These are phyloP conservation scores for Limnodromus scolopaceus DNA, from an alignment of 2,797 vertebrate species.

Conservation along the genomic window DNA sequence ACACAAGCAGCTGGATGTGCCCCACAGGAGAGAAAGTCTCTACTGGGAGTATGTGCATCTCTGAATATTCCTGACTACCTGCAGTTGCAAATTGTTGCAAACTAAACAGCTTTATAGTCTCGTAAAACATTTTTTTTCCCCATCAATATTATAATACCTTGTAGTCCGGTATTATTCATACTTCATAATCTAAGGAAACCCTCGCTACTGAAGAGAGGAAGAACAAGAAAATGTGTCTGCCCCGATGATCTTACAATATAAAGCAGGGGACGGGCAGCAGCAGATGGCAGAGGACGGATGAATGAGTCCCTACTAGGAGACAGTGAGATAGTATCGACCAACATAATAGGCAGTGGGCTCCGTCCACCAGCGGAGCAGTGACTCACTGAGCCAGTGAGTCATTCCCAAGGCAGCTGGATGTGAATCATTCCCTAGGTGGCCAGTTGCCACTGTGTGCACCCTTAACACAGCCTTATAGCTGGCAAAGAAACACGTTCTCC, in stretches of 20 bases:
- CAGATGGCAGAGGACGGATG: conserved; percentile 26
- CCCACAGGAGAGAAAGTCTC: fast-evolving
- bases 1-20: not conserved
- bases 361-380: conserved; percentile 11
- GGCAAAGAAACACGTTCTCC: not conserved
- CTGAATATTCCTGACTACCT: not conserved
- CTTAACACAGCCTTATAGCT: not conserved
- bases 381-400: conserved; percentile 45
- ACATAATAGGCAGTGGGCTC: conserved; percentile 13
- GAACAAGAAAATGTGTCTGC: not conserved
- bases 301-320: conserved; percentile 40
- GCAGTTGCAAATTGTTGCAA: not conserved
- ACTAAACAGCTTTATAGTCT: not conserved
- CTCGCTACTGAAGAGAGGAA: fast-evolving
- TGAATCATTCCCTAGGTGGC: conserved; percentile 45
- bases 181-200: not conserved
- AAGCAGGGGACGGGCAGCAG: not conserved
- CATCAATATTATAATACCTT: fast-evolving
- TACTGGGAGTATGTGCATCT: fast-evolving
- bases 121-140: not conserved
- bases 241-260: not conserved
- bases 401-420: conserved; percentile 53
- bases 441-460: not conserved
- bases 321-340: not conserved
- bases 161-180: not conserved